Evolutionary conservation across 2,888 invertebrate genomes (phyloP).

Genomic region (Tuberolachnus salignus): DNA sequence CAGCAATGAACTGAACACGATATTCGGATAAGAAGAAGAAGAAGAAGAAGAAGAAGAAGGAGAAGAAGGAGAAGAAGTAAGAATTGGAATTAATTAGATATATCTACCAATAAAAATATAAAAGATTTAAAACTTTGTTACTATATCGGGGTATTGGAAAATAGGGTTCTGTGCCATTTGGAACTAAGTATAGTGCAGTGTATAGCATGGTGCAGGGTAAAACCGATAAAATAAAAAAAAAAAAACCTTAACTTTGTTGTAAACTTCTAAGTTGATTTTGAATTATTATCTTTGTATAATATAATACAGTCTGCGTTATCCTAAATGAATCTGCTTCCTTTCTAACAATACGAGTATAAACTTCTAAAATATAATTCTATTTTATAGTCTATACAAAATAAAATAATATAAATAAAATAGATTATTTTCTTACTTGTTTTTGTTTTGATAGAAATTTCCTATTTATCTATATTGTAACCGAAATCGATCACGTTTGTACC

Average conservation of each 20-base stretch:
- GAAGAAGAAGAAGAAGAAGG: no score
- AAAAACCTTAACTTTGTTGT: not conserved
- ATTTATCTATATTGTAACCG: no score
- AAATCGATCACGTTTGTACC: no score
- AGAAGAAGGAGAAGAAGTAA: no score
- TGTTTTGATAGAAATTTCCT: no score
- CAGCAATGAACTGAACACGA: no score
- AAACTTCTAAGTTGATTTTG: slow-evolving; percentile 16
- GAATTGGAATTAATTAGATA: no score
- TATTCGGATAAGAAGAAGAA: no score
- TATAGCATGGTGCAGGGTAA: not conserved
- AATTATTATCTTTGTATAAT: slow-evolving; percentile 2
- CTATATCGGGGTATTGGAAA: not conserved
- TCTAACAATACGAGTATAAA: not conserved
- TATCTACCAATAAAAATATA: not conserved
- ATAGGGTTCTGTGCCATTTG: not conserved
- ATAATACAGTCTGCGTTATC: not conserved
- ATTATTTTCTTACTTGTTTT: no score
- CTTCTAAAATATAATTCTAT: not conserved
- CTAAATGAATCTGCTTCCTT: not conserved
- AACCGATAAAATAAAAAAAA: slow-evolving; percentile 4
- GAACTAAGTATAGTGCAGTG: no score
- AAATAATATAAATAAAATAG: no score
- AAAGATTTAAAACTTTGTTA: not conserved
- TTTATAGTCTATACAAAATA: no score